Evolutionary conservation across 2,888 invertebrate species (phyloP), one percentile per base, ranked within the genome.

Genomic region (Dorcus hopei): DNA sequence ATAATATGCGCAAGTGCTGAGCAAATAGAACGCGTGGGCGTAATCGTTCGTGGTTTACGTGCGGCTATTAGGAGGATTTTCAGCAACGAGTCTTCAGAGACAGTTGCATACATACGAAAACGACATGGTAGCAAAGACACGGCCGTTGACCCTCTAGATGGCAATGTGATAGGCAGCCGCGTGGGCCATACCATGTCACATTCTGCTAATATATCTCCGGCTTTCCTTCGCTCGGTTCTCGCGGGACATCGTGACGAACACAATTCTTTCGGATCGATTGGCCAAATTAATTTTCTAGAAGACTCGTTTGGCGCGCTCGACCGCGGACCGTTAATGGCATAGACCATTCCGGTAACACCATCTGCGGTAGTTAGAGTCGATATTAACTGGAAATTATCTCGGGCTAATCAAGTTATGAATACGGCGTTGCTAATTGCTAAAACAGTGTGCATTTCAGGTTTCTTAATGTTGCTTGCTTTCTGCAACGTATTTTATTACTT

Each of bases 121-220:
- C 52, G 49, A 48, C 50, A 50, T 40, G 62, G 55, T 38, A 51
- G 33, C 57, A 53, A 11, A 39, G 49, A 57, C 68, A 70, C 42
- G 58, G 45, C 38, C 61, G 58, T 55, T 61, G 61, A 61, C 61
- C 61, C 57, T 51, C 45, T 58, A 61, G 61, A 61, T 61, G 58
- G 61, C 58, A 58, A 48, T n/a, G 45, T 40, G 55, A 58, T 55
- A 56, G 58, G 47, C 50, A 48, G 45, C 61, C 51, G 58, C 58
- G 61, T 61, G 61, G 61, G 61, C 61, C 55, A 58, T 42, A 50
- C 52, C 52, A 55, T 52, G 52, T 72, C 70, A 69, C 70, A 67
- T 70, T 68, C 70, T 66, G 70, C 67, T 70, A 72, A 69, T 72
- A 69, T 70, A 70, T 70, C 70, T 70, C 69, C 61, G 47, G 40